Base-by-base conservation (phyloP, 2,888 invertebrate genomes). In the Nomada goodeniana region DNA sequence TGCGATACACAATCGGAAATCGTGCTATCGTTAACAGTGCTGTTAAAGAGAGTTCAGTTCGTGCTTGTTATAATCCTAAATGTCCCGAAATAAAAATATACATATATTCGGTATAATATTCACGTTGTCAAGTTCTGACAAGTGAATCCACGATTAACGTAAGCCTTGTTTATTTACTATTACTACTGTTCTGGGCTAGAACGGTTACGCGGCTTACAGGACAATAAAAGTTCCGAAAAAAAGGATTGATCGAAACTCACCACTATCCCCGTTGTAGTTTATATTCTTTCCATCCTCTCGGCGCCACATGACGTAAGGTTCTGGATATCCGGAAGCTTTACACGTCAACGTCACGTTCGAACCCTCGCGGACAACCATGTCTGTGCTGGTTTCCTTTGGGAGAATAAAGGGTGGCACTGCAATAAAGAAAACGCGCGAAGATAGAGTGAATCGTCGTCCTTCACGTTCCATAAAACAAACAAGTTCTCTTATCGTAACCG, bases 281-380 rank as follows among this genome's bases (percentile, higher is more conserved):
- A 98, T 98, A 92, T 97, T 97, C 90, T 97, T 96, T 76, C 97
- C 97, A 91, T 98, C 98, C 94, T 98, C 98, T 55, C 98, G 95
- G 60, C 98, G 95, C 98, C 98, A 98, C 97, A 98, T 98, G 88
- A 98, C 98, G 93, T 98, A 98, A 18, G 98, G 98, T 90, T 98
- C 97, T 0, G 98, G 98, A 93, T 97, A 98, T 89, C 98, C 98
- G 23, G 96, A 96, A 36, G 98, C 98, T 91, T 97, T 97, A 93
- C 98, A 98, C 86, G 96, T 96, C 94, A 98, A 95, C 50, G 98
- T 97, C 69, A 98, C 98, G 94, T 98, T 98, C 70, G 97, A 96
- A 18, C 97, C 97, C 94, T 98, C 98, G 23, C 98, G 95, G 5
- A 98, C 98, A 44, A 98, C 98, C 96, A 98, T 97, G 92, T 98